phyloP scores from a whole-genome alignment of 2,797 vertebrate genomes.

The Pipistrellus pygmaeus region DNA sequence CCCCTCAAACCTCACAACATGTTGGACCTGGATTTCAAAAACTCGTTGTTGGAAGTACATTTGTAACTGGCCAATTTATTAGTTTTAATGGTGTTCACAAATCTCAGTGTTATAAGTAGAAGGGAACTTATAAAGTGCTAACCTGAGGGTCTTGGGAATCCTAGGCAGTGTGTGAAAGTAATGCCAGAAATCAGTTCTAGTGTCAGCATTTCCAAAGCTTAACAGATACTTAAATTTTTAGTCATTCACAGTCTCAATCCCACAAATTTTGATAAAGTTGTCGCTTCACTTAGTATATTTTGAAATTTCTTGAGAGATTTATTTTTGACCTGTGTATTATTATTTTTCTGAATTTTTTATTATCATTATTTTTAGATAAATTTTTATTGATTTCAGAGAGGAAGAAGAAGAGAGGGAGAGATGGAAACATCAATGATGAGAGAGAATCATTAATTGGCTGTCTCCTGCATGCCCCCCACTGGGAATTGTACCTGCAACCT shows the following conservation, averaged over 20 bases:
- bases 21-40: slow-evolving; percentile 44
- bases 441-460: no score
- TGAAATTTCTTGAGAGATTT: background rate
- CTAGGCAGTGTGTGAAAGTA: slow-evolving; percentile 65
- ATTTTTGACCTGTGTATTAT: background rate
- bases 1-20: background rate
- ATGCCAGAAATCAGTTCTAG: slow-evolving; percentile 51
- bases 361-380: background rate
- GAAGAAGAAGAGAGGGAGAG: no score
- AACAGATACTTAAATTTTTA: slow-evolving; percentile 43
- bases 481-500: no score
- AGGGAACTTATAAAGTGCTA: slow-evolving; percentile 58
- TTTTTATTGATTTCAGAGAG: background rate
- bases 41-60: background rate
- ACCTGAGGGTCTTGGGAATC: slow-evolving; percentile 60
- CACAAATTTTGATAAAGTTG: background rate
- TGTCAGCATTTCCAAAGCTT: slow-evolving; percentile 61
- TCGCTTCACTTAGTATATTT: background rate
- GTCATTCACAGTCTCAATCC: background rate
- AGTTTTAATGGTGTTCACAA: slow-evolving; percentile 53
- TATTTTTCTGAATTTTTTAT: background rate
- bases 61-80: slow-evolving; percentile 45
- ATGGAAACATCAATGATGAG: no score
- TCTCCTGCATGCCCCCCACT: no score
- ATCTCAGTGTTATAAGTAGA: slow-evolving; percentile 57